phyloP scores from a whole-genome alignment of 2,797 vertebrate species.

The Galago senegalensis region DNA sequence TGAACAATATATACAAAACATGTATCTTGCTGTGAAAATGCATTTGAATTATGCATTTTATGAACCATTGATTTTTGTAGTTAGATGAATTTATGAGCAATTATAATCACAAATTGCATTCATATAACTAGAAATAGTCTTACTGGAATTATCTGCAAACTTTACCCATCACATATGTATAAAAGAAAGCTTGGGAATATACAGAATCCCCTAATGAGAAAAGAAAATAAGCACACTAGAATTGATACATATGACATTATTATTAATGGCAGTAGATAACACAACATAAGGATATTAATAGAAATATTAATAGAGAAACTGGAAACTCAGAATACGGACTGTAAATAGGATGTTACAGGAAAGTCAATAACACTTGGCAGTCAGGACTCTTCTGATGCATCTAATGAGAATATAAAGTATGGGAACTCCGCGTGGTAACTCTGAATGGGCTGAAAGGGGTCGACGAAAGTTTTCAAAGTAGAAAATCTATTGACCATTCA shows the following conservation, averaged over 20 bases:
- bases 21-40: not conserved
- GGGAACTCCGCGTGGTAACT: constrained; percentile 3
- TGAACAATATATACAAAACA: not conserved
- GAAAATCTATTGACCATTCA: not conserved
- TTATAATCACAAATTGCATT: not conserved
- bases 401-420: constrained; percentile 51
- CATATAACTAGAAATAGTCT: constrained; percentile 9
- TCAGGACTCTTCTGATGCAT: constrained; percentile 33
- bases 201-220: not conserved
- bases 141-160: constrained; percentile 34
- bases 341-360: constrained; percentile 66
- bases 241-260: not conserved
- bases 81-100: constrained; percentile 32
- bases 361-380: constrained; percentile 71
- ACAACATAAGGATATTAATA: constrained; percentile 49
- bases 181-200: not conserved
- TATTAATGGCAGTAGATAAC: constrained; percentile 58
- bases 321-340: constrained; percentile 56
- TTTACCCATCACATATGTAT: not conserved
- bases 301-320: constrained; percentile 71
- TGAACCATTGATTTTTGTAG: not conserved
- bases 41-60: constrained; percentile 48
- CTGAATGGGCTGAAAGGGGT: not conserved
- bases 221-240: not conserved
- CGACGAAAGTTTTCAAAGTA: constrained; percentile 6